These are phyloP conservation scores for Caenorhabditis sulstoni DNA, from an alignment of 2,888 invertebrate species.

Conservation along the genomic window DNA sequence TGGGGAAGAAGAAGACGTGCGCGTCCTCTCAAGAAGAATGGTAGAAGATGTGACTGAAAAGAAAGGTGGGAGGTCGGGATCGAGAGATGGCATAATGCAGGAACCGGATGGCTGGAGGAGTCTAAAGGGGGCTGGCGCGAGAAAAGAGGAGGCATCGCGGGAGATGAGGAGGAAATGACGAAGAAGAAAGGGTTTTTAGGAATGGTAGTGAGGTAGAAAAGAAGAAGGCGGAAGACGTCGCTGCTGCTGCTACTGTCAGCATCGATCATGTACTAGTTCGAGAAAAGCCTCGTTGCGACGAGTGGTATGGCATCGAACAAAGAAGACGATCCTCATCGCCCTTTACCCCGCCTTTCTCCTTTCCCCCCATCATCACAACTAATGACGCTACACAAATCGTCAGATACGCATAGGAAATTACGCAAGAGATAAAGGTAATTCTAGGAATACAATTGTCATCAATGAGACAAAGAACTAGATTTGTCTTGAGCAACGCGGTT, in stretches of 20 bases:
- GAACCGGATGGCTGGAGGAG: constrained; percentile 59
- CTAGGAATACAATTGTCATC: neutral
- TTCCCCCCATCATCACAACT: constrained; percentile 25
- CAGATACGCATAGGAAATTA: constrained; percentile 37
- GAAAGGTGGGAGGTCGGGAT: constrained; percentile 60
- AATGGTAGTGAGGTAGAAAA: constrained; percentile 48
- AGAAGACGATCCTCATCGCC: constrained; percentile 45
- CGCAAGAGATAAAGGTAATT: constrained; percentile 38
- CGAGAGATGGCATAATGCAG: constrained; percentile 60
- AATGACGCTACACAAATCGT: constrained; percentile 42
- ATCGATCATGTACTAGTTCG: constrained; percentile 55
- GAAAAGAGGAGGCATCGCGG: constrained; percentile 30
- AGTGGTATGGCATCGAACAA: constrained; percentile 50
- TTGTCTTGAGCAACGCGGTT: neutral
- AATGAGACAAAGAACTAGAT: neutral
- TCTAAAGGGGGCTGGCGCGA: constrained; percentile 32
- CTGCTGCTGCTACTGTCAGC: constrained; percentile 13
- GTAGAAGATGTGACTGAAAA: constrained; percentile 29
- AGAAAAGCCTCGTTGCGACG: constrained; percentile 52
- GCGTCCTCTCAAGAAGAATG: constrained; percentile 25
- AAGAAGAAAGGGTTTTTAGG: constrained; percentile 48
- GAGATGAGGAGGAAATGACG: constrained; percentile 27
- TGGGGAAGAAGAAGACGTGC: constrained; percentile 22
- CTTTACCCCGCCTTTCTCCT: constrained; percentile 41
- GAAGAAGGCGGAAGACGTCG: constrained; percentile 23